These are phyloP conservation scores for Orthosia gothica DNA, from an alignment of 2,888 invertebrate genomes.

Conservation along the genomic window DNA sequence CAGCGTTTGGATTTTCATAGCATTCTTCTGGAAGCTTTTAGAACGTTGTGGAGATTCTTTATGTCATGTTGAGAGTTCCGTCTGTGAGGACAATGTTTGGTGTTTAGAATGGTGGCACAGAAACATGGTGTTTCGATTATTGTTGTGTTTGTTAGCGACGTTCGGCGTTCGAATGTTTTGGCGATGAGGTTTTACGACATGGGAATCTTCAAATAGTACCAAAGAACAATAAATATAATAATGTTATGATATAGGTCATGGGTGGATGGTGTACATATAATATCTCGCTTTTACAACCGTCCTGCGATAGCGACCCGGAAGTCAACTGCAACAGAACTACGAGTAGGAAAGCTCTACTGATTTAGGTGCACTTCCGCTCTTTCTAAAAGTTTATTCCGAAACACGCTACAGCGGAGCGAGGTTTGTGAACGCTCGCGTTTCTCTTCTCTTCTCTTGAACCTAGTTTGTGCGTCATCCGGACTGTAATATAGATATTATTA, in stretches of 20 bases:
- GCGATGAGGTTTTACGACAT: slow-evolving; percentile 28
- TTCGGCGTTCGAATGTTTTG: slow-evolving; percentile 24
- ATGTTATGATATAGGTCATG: too few relatives aligned
- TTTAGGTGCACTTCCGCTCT: neutral
- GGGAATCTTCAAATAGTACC: neutral
- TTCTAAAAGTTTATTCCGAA: neutral
- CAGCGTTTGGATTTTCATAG: slow-evolving; percentile 74
- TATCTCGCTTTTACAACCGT: neutral
- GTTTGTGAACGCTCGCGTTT: neutral
- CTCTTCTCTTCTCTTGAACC: neutral
- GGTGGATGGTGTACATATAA: too few relatives aligned
- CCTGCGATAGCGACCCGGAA: neutral
- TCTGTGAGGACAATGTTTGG: slow-evolving; percentile 39
- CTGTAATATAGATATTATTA: neutral
- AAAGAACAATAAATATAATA: too few relatives aligned
- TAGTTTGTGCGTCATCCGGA: neutral
- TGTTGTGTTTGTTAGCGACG: neutral
- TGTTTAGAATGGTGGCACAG: slow-evolving; percentile 5
- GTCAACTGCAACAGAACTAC: neutral
- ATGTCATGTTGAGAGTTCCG: neutral
- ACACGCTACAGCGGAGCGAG: neutral
- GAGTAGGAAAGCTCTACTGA: neutral
- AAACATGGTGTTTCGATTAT: neutral
- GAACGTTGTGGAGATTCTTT: slow-evolving; percentile 8
- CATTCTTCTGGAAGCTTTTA: slow-evolving; percentile 42